A percentile compares a stretch with the other conserved stretches of the same genome.
Conservation (phyloP, 2,888 invertebrate genomes). For the Lasioglossum morio region DNA sequence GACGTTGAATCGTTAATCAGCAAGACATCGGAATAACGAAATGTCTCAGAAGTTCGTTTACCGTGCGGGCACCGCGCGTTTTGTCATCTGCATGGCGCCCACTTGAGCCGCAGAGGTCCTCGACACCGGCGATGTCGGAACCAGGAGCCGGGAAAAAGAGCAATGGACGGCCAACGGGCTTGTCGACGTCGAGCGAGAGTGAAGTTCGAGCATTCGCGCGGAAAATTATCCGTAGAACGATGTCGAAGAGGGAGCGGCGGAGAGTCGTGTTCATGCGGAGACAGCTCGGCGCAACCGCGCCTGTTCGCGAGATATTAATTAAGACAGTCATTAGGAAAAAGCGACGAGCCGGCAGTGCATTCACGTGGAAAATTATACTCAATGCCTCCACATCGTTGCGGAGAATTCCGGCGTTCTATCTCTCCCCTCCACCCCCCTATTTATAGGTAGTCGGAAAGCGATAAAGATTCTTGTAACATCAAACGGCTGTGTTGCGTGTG, state of each 20-base stretch:
- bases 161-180: conserved; percentile 23
- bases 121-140: conserved; percentile 41
- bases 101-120: conserved; percentile 22
- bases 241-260: conserved; percentile 21
- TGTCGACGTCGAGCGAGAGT: conserved; percentile 39
- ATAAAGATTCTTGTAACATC: conserved; percentile 17
- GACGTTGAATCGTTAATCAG: neutral
- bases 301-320: conserved; percentile 62
- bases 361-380: conserved; percentile 58
- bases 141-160: conserved; percentile 41
- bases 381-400: conserved; percentile 30
- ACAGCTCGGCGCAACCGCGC: conserved; percentile 41
- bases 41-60: neutral
- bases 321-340: conserved; percentile 65
- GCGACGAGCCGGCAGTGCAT: conserved; percentile 57
- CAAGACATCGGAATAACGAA: neutral
- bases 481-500: neutral
- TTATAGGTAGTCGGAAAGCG: conserved; percentile 23
- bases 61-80: neutral
- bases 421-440: neutral
- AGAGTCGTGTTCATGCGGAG: conserved; percentile 42
- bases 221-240: conserved; percentile 66
- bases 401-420: conserved; percentile 26
- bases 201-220: conserved; percentile 58
- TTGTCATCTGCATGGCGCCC: conserved; percentile 20